A percentile compares a stretch with the other conserved stretches of the same genome.
These are phyloP conservation scores for Gymnocheta viridis DNA, from an alignment of 2,888 invertebrate genomes.

Conservation along the genomic window DNA sequence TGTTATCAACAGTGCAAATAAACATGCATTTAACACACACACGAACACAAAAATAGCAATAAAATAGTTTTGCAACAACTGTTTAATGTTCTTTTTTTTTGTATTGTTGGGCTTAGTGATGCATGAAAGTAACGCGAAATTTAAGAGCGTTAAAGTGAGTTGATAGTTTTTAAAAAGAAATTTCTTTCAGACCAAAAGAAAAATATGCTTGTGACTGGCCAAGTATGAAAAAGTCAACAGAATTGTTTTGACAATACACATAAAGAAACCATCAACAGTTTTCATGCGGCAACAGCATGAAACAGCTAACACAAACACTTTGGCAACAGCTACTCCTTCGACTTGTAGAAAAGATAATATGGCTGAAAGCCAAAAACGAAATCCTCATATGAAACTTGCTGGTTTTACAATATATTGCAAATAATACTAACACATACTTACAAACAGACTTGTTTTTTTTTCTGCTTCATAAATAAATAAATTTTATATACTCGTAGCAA, in stretches of 20 bases:
- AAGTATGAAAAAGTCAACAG: slow-evolving; percentile 54
- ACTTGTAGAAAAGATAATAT: slow-evolving; percentile 11
- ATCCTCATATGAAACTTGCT: neutral
- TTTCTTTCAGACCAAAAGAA: neutral
- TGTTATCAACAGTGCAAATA: neutral
- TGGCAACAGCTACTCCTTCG: neutral
- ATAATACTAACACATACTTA: neutral
- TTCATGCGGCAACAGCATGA: neutral
- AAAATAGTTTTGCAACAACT: neutral
- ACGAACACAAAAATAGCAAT: neutral
- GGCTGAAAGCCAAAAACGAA: slow-evolving; percentile 56
- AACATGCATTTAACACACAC: slow-evolving; percentile 5
- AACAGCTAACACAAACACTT: neutral
- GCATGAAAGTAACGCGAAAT: slow-evolving; percentile 52
- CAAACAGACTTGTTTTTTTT: neutral
- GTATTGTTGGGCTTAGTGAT: slow-evolving; percentile 13
- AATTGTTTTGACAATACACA: slow-evolving; percentile 41
- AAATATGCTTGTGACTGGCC: slow-evolving; percentile 1
- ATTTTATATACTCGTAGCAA: neutral
- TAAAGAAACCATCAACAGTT: slow-evolving; percentile 14
- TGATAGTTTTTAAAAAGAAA: neutral
- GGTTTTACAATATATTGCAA: slow-evolving; percentile 7
- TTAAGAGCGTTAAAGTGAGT: slow-evolving; percentile 19
- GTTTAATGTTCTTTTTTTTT: neutral
- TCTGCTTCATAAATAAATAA: neutral